These are phyloP conservation scores for Gymnothorax javanicus DNA, from an alignment of 2,797 vertebrate species.

Conservation along the genomic window DNA sequence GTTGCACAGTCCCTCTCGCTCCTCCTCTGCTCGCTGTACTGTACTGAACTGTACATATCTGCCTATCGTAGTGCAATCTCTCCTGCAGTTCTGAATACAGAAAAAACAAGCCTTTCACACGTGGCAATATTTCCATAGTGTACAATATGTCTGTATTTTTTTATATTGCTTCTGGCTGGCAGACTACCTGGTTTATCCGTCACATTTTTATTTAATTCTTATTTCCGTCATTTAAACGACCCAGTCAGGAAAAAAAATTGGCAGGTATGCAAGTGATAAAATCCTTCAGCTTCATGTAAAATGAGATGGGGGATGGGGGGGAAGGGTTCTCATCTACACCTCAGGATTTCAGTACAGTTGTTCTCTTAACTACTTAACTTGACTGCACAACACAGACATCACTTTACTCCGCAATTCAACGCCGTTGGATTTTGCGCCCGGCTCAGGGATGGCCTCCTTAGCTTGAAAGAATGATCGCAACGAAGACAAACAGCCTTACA, in stretches of 20 bases:
- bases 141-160: slow-evolving; percentile 76
- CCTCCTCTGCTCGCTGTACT: slow-evolving; percentile 77
- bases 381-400: slow-evolving; percentile 90
- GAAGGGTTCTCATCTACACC: slow-evolving; percentile 70
- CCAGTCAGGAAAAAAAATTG: slow-evolving; percentile 49
- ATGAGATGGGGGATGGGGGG: slow-evolving; percentile 56
- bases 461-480: slow-evolving; percentile 84
- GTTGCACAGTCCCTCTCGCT: slow-evolving; percentile 73
- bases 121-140: slow-evolving; percentile 75
- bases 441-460: slow-evolving; percentile 98
- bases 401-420: slow-evolving; percentile 81
- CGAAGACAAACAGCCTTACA: slow-evolving; percentile 88
- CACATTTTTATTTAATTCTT: slow-evolving; percentile 53
- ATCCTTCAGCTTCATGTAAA: slow-evolving; percentile 52
- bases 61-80: slow-evolving; percentile 82
- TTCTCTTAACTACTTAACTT: slow-evolving; percentile 74
- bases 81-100: slow-evolving; percentile 72
- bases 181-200: slow-evolving; percentile 64
- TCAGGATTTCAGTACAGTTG: slow-evolving; percentile 80
- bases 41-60: slow-evolving; percentile 82
- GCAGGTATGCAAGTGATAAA: slow-evolving; percentile 64
- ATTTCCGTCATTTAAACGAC: slow-evolving; percentile 53
- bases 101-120: slow-evolving; percentile 66
- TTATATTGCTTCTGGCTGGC: slow-evolving; percentile 69
- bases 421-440: slow-evolving; percentile 77